Base-by-base conservation (phyloP, 2,113 vertebrate genomes). In the Otocyon megalotis region DNA sequence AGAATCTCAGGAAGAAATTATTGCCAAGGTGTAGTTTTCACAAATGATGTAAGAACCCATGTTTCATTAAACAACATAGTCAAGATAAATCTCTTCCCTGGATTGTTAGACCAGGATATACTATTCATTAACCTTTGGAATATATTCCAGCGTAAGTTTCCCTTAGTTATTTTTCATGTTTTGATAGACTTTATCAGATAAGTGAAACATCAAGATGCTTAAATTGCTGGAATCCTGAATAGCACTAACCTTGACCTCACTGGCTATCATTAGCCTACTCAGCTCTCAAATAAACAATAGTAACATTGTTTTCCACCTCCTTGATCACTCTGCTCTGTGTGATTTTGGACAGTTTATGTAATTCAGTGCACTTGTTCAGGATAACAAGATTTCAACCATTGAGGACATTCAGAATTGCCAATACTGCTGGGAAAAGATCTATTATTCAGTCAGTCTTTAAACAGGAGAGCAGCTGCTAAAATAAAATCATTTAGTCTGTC, bases 111-210 rank as follows among this genome's bases (percentile, higher is more conserved):
- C 48, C 30, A 81, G 43, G 22, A 72, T 65, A 71, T 50, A 63
- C 2, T 62, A 9, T 79, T 76, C 19, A 65, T 92, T 95, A 95
- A n/a, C 22, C 24, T 93, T 65, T 48, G 32, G 97, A 94, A 96
- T 11, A 76, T 37, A 93, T 43, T 92, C 1, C 30, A 60, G 13
- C 5, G 8, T 60, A 76, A 54, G 7, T n/a, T 69, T 82, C 28
- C 71, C 37, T 83, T 84, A 30, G 20, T n/a, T 80, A 76, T 94
- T 97, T 79, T 74, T 85, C 26, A 43, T 48, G 37, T 94, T 94
- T 82, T 92, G 48, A 90, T 12, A 81, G 32, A 69, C 15, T 74
- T 95, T 96, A 5, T 48, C 79, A 58, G 53, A 74, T 30, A 84
- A 84, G 10, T 28, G 86, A 56, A 95, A 91, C 54, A 58, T 2